Evolutionary conservation across 2,113 vertebrate genomes (phyloP).

Genomic region (Narcine bancroftii): DNA sequence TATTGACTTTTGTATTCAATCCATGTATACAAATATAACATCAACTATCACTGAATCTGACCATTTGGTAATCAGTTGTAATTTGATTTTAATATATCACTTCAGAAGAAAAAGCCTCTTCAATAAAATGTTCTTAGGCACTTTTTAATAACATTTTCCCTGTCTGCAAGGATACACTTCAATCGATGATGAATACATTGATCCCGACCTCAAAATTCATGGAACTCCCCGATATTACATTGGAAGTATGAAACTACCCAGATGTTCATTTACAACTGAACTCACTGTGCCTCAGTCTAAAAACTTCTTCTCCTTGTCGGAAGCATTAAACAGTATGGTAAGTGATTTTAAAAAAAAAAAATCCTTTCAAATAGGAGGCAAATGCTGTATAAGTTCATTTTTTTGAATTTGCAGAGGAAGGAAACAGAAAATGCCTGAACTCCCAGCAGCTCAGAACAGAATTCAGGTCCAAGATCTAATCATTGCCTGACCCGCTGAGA

Average conservation of each 20-base stretch:
- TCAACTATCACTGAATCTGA: neutral
- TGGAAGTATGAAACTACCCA: constrained; percentile 6
- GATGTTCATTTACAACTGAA: neutral
- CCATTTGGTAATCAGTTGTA: neutral
- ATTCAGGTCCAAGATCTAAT: no score
- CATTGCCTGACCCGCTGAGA: no score
- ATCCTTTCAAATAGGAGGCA: neutral
- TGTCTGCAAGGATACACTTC: constrained; percentile 7
- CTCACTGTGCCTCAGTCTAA: neutral
- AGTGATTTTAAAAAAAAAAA: neutral
- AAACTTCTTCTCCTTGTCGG: neutral
- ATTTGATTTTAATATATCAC: neutral
- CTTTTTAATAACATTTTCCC: neutral
- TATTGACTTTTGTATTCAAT: neutral
- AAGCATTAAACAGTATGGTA: neutral
- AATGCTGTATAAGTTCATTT: neutral
- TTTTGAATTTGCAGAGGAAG: neutral
- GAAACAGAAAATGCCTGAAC: no score
- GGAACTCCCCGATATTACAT: neutral
- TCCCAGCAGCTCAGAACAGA: no score
- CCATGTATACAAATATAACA: neutral
- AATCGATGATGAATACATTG: constrained; percentile 8
- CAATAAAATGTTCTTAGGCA: neutral
- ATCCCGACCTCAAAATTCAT: constrained; percentile 20
- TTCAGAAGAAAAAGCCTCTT: neutral